Base-by-base conservation (phyloP, 1,140 invertebrate species). In the Cyclina sinensis region DNA sequence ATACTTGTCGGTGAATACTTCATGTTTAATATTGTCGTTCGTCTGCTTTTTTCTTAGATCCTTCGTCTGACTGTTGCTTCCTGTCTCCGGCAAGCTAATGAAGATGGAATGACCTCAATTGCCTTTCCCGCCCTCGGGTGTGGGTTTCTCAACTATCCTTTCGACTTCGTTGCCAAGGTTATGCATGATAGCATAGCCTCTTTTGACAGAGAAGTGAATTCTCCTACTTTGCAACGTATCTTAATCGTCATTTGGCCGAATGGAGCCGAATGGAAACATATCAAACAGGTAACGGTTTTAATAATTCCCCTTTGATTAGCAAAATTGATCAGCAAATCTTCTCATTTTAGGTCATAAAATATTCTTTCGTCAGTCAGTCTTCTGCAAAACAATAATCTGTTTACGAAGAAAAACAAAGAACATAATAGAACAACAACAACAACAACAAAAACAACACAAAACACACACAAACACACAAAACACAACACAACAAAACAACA, bases 71-170 rank as follows among this genome's bases (percentile, higher is more conserved):
- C 79, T 30, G 32, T 88, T 12, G 24, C 37, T 21, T 14, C 43
- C 18, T 89, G 88, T 32, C 65, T 89, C 54, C 18, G 48, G 18
- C n/a, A 21, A 5, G 80, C 80, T 1, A 14, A 78, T 32, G 18
- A 54, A 32, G 18, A 76, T 9, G 30, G n/a, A 0, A 48, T 78
- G 57, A 39, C 37, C 24, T 89, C 88, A 1, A 89, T 89, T n/a
- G 88, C 81, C 18, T 89, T 89, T 46, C 80, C 88, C 24, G 30
- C 81, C 21, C 54, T 83, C 18, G 88, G 88, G 2, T 51, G 62
- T 43, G 88, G 88, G 16, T 30, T 54, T 18, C 37, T 82, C 4
- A 79, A n/a, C n/a, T 89, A 89, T 65, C 57, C 80, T n/a, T 37
- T 30, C 9, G 70, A 84, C 24, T 4, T n/a, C 2, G 48, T 68